A percentile compares a stretch with the other conserved stretches of the same genome.
These are phyloP conservation scores for Australoheros scitulus DNA, from an alignment of 2,113 vertebrate species.

Conservation along the genomic window DNA sequence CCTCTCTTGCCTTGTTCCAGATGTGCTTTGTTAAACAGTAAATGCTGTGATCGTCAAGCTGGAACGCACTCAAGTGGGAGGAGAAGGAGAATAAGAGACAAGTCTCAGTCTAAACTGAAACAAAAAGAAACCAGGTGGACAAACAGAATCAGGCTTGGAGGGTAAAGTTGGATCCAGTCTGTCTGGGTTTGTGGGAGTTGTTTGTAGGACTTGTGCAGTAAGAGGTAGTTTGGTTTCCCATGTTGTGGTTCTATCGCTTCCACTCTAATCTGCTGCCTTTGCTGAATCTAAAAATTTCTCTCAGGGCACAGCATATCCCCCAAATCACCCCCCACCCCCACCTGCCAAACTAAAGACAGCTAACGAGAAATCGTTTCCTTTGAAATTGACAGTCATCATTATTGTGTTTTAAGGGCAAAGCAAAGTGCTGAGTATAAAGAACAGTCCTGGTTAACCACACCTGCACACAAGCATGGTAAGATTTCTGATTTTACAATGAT, in stretches of 20 bases:
- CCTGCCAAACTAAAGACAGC: slow-evolving; percentile 29
- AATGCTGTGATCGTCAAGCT: slow-evolving; percentile 15
- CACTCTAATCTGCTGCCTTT: slow-evolving; percentile 44
- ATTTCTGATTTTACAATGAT: neutral
- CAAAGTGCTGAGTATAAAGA: slow-evolving; percentile 50
- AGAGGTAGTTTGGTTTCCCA: slow-evolving; percentile 60
- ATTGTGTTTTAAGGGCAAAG: slow-evolving; percentile 50
- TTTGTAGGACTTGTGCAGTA: slow-evolving; percentile 46
- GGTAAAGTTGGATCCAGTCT: slow-evolving; percentile 43
- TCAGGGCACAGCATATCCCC: slow-evolving; percentile 25
- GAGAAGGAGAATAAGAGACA: slow-evolving; percentile 20
- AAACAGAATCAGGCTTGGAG: slow-evolving; percentile 54
- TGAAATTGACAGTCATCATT: slow-evolving; percentile 43
- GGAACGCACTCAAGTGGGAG: slow-evolving; percentile 22
- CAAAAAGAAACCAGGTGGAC: slow-evolving; percentile 72
- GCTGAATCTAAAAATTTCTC: slow-evolving; percentile 41
- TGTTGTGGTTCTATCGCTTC: slow-evolving; percentile 54
- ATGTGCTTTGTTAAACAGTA: slow-evolving; percentile 55
- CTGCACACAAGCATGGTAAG: slow-evolving; percentile 16
- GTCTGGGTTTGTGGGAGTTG: slow-evolving; percentile 63
- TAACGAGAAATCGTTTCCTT: slow-evolving; percentile 46
- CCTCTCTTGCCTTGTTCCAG: slow-evolving; percentile 61
- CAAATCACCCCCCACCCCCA: neutral
- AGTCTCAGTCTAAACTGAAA: slow-evolving; percentile 24
- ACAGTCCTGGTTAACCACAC: slow-evolving; percentile 58